These are phyloP conservation scores for Coelopa frigida DNA, from an alignment of 1,140 invertebrate species.

Conservation along the genomic window DNA sequence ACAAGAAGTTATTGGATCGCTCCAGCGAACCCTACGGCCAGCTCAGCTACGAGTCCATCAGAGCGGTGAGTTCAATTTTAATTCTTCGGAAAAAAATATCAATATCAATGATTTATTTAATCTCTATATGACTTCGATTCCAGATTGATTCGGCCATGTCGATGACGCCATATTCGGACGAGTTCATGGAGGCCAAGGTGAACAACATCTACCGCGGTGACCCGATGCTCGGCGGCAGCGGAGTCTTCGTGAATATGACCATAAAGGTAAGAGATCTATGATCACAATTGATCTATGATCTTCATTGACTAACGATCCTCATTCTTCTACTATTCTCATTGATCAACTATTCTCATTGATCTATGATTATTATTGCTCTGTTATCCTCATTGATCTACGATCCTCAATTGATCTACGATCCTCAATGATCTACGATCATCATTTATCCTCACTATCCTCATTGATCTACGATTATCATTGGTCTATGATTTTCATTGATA, in stretches of 20 bases:
- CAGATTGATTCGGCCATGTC: constrained; percentile 82
- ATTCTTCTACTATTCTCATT: no score
- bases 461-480: no score
- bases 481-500: no score
- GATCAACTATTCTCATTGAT: no score
- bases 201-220: constrained; percentile 75
- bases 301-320: no score
- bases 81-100: background rate
- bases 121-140: background rate
- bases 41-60: constrained; percentile 72
- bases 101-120: background rate
- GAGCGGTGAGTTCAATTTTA: constrained; percentile 58
- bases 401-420: no score
- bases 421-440: no score
- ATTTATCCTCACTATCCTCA: no score
- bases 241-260: constrained; percentile 78
- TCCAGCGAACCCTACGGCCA: constrained; percentile 75
- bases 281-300: no score
- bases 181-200: constrained; percentile 71
- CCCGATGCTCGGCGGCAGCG: constrained; percentile 55
- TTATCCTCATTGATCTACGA: no score
- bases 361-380: no score
- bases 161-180: constrained; percentile 80
- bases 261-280: constrained; percentile 58
- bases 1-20: constrained; percentile 61